phyloP scores from a whole-genome alignment of 2,888 invertebrate genomes.

The Escarpia spicata region DNA sequence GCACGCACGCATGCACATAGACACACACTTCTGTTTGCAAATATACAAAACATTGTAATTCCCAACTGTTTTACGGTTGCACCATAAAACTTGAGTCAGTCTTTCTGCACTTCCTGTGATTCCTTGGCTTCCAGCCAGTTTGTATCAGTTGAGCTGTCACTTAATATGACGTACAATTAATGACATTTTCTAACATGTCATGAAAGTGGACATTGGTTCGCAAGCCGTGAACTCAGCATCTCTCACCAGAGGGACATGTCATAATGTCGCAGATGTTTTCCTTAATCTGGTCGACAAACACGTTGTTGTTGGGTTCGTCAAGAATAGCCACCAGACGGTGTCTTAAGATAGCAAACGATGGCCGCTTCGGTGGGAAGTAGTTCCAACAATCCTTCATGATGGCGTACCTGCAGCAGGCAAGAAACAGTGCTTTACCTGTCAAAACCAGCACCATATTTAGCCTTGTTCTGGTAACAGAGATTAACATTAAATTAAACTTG shows the following conservation, averaged over 20 bases:
- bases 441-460: background rate
- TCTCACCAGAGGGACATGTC: slow-evolving; percentile 39
- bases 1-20: too few relatives aligned
- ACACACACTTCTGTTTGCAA: too few relatives aligned
- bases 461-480: background rate
- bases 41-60: background rate
- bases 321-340: slow-evolving; percentile 83
- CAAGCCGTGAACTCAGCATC: slow-evolving; percentile 34
- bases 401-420: slow-evolving; percentile 72
- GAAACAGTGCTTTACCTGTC: background rate
- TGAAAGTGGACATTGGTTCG: background rate
- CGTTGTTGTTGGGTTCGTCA: slow-evolving; percentile 81
- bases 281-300: slow-evolving; percentile 80
- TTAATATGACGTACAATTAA: background rate
- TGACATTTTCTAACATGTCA: background rate
- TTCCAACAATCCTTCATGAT: slow-evolving; percentile 98
- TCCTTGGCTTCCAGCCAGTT: background rate
- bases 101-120: background rate
- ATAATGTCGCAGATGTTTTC: slow-evolving; percentile 41
- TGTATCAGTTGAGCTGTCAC: background rate
- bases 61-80: background rate
- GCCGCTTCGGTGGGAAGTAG: slow-evolving; percentile 82
- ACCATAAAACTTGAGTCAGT: background rate
- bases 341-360: slow-evolving; percentile 85
- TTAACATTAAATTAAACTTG: background rate